Evolutionary conservation across 2,888 invertebrate genomes (phyloP), one percentile per base, ranked within the genome.

Genomic region (Aphidius colemani): DNA sequence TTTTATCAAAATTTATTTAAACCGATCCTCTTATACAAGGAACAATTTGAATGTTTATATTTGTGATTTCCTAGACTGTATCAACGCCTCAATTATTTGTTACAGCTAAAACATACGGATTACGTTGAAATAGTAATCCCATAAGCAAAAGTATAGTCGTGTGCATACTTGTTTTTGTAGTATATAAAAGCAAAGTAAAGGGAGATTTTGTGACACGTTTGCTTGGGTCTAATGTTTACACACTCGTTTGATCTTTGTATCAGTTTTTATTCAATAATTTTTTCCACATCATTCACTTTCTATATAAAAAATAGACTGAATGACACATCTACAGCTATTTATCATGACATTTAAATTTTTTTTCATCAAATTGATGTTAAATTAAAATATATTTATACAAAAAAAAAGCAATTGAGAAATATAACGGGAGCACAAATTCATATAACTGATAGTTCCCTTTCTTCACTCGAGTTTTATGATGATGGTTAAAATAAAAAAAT

Each of bases 101-200:
- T 68, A 62, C 67, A 60, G 67, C 53, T 64, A 66, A 66, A 62
- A 67, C 67, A 45, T 63, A 70, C 69, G 76, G 79, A 79, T 80
- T 80, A 79, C 30, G 74, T 74, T 74, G 70, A 75, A 78, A 78
- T 75, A 78, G 75, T 82, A 82, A 82, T 82, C 82, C 80, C 70
- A 70, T 78, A 78, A 77, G 79, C 79, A 79, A 79, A 30, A 79
- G 79, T 74, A 30, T 30, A 30, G 70, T 67, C 64, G 59, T 58
- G 63, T 62, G 66, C 59, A 57, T 53, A 51, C 68, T 69, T 81
- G 81, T 81, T 81, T 81, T 80, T 78, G 75, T 78, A 81, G 71
- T 75, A 74, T 73, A 49, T 65, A 40, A 56, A 41, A 51, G 44
- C 45, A 39, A 18, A 6, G 61, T 7, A 18, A 41, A 40, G 57